These are phyloP conservation scores for Muscidifurax raptorellus DNA, from an alignment of 1,140 invertebrate genomes.

Conservation along the genomic window DNA sequence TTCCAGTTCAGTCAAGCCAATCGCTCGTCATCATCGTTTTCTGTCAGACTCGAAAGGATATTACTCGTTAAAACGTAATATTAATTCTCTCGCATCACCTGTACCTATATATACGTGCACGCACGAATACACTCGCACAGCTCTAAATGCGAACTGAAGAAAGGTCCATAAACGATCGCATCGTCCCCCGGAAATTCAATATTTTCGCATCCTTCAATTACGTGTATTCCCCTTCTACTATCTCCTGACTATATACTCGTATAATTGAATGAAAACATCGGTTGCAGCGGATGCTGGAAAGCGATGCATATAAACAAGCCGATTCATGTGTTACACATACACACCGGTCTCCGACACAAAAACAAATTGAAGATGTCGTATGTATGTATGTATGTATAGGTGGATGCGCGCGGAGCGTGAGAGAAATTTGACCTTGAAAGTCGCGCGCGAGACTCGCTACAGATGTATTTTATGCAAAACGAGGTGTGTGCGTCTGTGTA, in stretches of 20 bases:
- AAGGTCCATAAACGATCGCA: slow-evolving; percentile 18
- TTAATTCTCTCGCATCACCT: slow-evolving; percentile 12
- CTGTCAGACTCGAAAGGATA: neutral
- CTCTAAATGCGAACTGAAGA: neutral
- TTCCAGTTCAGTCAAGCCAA: neutral
- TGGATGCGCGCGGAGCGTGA: neutral
- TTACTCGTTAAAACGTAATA: slow-evolving; percentile 7
- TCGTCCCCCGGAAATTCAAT: slow-evolving; percentile 36
- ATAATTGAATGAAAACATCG: slow-evolving; percentile 35
- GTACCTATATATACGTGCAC: neutral
- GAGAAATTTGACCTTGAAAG: neutral
- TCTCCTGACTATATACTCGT: neutral
- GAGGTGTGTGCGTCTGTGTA: neutral
- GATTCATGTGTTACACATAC: neutral
- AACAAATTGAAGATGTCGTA: slow-evolving; percentile 3
- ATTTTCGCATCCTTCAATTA: slow-evolving; percentile 30
- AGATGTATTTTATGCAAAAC: no score
- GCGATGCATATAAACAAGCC: slow-evolving; percentile 4
- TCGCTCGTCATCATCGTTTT: neutral
- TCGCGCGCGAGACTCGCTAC: no score
- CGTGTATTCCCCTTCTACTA: no score
- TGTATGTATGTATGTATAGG: neutral
- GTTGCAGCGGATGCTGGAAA: slow-evolving; percentile 9
- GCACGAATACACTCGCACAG: no score
- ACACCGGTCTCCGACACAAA: neutral